Conservation (phyloP, 2,888 invertebrate species). For the Pyrocoelia pectoralis region DNA sequence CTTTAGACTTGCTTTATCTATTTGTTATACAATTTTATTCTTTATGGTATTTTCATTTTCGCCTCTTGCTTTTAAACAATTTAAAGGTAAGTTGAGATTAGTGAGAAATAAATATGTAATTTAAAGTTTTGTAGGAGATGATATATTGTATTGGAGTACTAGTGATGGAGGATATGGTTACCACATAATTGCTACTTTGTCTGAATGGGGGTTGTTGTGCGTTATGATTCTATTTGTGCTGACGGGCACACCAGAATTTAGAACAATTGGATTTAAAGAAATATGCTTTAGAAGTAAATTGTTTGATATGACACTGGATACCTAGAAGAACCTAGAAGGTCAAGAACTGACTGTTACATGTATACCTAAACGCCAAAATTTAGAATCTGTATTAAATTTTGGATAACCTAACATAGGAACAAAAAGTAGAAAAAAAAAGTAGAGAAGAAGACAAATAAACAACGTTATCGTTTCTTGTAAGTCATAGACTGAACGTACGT, state of each 20-base stretch:
- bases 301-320: neutral
- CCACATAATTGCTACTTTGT: neutral
- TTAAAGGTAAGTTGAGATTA: conserved; percentile 12
- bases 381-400: too few relatives aligned
- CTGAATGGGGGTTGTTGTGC: conserved; percentile 2
- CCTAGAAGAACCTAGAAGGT: too few relatives aligned
- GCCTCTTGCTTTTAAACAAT: neutral
- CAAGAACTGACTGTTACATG: too few relatives aligned
- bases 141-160: conserved; percentile 16
- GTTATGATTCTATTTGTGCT: neutral
- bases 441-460: too few relatives aligned
- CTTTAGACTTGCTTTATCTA: conserved; percentile 8
- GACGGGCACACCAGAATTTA: neutral
- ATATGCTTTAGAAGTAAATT: neutral
- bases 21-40: neutral
- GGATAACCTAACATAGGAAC: too few relatives aligned
- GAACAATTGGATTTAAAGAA: neutral
- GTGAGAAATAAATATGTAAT: neutral
- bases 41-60: neutral
- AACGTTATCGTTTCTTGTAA: too few relatives aligned
- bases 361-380: too few relatives aligned
- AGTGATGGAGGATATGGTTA: conserved; percentile 5
- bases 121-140: conserved; percentile 25
- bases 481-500: too few relatives aligned
- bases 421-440: too few relatives aligned